A percentile compares a stretch with the other conserved stretches of the same genome.
Conservation (phyloP, 2,113 vertebrate species). For the Phaethornis superciliosus region DNA sequence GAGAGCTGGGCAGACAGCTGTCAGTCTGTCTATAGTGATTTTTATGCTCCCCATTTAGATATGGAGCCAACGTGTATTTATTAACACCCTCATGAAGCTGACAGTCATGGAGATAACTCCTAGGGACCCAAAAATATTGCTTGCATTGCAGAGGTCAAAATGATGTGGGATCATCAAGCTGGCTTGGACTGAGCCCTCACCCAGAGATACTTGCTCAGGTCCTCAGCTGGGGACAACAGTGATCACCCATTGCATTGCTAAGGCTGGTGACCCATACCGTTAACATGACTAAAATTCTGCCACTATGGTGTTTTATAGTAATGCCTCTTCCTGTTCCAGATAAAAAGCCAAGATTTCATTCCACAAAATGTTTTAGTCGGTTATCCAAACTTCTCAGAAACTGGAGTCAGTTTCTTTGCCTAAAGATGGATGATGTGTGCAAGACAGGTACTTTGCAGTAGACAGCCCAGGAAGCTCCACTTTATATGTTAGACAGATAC, state of each 20-base stretch:
- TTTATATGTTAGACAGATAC: not conserved
- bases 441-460: not conserved
- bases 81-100: not conserved
- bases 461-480: constrained; percentile 29
- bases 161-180: not conserved
- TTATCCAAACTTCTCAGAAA: not conserved
- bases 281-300: not conserved
- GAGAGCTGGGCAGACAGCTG: not conserved
- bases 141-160: not conserved
- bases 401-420: not conserved
- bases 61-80: not conserved
- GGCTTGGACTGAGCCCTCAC: not conserved
- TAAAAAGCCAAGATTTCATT: not conserved
- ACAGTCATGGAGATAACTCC: not conserved
- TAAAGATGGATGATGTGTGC: constrained; percentile 5
- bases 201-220: not conserved
- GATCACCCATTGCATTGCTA: not conserved
- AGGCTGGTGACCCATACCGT: not conserved
- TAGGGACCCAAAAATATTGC: not conserved
- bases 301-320: not conserved
- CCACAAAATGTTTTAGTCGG: not conserved
- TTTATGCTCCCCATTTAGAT: not conserved
- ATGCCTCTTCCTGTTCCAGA: not conserved
- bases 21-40: not conserved
- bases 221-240: not conserved